These are phyloP conservation scores for Harmothoe impar DNA, from an alignment of 2,888 invertebrate species.

Conservation along the genomic window DNA sequence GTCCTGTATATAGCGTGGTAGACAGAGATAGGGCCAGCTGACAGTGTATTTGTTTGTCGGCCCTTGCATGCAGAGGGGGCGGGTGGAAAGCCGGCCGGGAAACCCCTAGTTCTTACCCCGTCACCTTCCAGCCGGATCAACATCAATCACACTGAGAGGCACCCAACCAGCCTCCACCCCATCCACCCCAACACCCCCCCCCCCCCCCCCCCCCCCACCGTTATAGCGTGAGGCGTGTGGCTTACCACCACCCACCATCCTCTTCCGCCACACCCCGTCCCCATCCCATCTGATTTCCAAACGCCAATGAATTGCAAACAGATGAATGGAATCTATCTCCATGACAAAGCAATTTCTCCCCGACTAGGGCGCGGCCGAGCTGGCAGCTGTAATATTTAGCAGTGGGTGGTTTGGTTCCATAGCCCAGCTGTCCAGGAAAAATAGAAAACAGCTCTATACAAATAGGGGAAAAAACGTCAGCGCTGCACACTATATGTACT, in stretches of 20 bases:
- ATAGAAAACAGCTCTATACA: not conserved
- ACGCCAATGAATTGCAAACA: constrained; percentile 18
- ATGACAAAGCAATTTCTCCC: constrained; percentile 20
- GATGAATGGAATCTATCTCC: constrained; percentile 24
- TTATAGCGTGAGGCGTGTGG: not conserved
- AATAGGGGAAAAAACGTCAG: not conserved
- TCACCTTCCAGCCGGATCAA: not conserved
- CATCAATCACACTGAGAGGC: constrained; percentile 7
- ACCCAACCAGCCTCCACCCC: not conserved
- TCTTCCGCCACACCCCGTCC: not conserved
- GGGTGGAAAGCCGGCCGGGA: not conserved
- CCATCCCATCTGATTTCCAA: constrained; percentile 8
- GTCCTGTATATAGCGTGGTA: too few relatives aligned
- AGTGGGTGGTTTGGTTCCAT: not conserved
- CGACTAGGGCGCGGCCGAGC: not conserved
- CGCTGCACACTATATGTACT: not conserved
- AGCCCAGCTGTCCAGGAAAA: not conserved
- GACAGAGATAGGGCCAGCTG: too few relatives aligned
- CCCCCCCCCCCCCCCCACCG: not conserved
- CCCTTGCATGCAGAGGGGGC: not conserved
- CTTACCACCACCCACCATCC: not conserved
- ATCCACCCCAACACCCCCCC: not conserved
- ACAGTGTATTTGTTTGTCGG: too few relatives aligned
- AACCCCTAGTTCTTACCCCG: constrained; percentile 17
- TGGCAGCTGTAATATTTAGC: constrained; percentile 26